Percentiles rank a stretch among this genome's conserved stretches.
phyloP scores from a whole-genome alignment of 2,797 vertebrate species.

The Rhynchotus rufescens region DNA sequence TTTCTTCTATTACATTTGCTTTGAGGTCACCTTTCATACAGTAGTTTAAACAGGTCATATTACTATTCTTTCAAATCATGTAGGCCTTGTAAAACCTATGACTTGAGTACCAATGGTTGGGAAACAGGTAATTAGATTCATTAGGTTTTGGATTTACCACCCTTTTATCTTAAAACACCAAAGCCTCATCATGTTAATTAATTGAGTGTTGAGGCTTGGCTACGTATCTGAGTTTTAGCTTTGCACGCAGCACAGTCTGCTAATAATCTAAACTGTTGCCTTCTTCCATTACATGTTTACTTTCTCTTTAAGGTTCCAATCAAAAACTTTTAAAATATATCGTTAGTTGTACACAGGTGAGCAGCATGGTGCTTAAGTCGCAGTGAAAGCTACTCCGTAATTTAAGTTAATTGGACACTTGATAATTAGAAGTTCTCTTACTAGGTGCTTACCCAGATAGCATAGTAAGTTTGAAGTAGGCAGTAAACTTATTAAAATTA shows the following conservation, averaged over 20 bases:
- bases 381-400: neutral
- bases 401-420: neutral
- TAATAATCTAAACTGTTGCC: neutral
- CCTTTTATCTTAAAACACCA: neutral
- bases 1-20: neutral
- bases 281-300: neutral
- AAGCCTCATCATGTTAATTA: neutral
- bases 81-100: neutral
- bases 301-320: neutral
- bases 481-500: neutral
- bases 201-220: neutral
- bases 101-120: neutral
- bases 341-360: neutral
- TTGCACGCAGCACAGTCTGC: accelerated
- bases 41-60: neutral
- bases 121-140: neutral
- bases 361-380: neutral
- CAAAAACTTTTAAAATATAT: neutral
- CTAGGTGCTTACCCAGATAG: neutral
- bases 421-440: neutral
- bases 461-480: neutral
- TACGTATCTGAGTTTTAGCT: neutral
- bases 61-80: neutral
- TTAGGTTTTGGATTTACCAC: neutral
- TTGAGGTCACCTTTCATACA: constrained; percentile 10